Percentiles rank a stretch among this genome's conserved stretches.
Conservation (phyloP, 2,797 vertebrate species). For the Myotis myotis region DNA sequence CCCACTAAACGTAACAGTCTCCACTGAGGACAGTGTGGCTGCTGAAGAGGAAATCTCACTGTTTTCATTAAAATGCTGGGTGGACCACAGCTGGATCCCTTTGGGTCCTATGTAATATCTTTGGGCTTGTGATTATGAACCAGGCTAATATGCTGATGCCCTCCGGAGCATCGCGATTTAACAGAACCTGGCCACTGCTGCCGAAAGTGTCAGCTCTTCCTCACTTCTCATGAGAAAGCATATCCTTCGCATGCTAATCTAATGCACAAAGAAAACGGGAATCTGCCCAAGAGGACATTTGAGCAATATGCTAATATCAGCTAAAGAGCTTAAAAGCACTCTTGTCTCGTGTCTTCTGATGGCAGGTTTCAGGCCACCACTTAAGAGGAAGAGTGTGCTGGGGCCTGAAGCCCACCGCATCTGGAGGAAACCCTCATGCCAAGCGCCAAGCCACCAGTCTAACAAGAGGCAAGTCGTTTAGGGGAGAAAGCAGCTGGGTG, state of each 20-base stretch:
- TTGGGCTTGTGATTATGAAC: neutral
- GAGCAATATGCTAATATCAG: slow-evolving; percentile 55
- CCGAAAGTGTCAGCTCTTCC: neutral
- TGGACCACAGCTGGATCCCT: slow-evolving; percentile 10
- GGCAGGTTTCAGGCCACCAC: slow-evolving; percentile 54
- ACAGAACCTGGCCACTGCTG: slow-evolving; percentile 13
- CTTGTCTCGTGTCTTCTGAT: neutral
- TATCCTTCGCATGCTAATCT: slow-evolving; percentile 66
- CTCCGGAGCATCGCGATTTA: neutral
- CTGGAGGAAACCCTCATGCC: slow-evolving; percentile 50
- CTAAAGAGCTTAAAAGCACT: slow-evolving; percentile 16
- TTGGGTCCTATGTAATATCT: slow-evolving; percentile 18
- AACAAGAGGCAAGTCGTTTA: slow-evolving; percentile 35
- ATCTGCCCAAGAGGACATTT: slow-evolving; percentile 59
- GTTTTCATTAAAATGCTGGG: slow-evolving; percentile 26
- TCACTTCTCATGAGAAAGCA: slow-evolving; percentile 29
- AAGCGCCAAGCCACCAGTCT: neutral
- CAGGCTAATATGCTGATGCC: neutral
- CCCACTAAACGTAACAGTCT: neutral
- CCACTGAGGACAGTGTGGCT: neutral
- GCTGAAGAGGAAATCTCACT: neutral
- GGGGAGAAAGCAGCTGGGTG: slow-evolving; percentile 47
- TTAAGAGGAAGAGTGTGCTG: slow-evolving; percentile 59
- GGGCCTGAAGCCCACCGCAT: slow-evolving; percentile 41
- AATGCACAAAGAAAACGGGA: slow-evolving; percentile 47